A percentile compares a stretch with the other conserved stretches of the same genome.
These are phyloP conservation scores for Eurosta solidaginis DNA, from an alignment of 1,140 invertebrate species.

Conservation along the genomic window DNA sequence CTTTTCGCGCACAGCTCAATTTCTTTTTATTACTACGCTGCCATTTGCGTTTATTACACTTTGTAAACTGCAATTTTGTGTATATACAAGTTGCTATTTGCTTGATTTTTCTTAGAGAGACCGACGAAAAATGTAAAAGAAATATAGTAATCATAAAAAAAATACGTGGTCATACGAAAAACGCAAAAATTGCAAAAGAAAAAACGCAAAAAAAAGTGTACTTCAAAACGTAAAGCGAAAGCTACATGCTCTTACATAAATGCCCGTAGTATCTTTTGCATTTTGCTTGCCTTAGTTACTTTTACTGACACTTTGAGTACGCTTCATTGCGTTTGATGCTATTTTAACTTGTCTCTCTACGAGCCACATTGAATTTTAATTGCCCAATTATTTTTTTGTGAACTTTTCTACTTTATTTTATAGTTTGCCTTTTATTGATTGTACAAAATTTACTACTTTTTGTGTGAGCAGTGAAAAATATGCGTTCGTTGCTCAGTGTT, in stretches of 20 bases:
- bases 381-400: not conserved
- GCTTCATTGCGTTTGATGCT: not conserved
- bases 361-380: not conserved
- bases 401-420: not conserved
- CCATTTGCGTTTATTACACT: conserved; percentile 24
- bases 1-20: not conserved
- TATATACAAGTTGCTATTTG: conserved; percentile 18
- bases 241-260: not conserved
- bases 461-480: no score
- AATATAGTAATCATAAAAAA: not conserved
- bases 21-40: not conserved
- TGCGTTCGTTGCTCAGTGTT: no score
- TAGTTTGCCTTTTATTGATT: no score
- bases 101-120: not conserved
- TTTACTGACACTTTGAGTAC: not conserved
- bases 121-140: not conserved
- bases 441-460: not conserved
- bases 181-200: no score
- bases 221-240: not conserved
- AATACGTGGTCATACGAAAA: no score
- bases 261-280: not conserved
- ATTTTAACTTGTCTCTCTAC: not conserved
- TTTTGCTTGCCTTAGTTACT: not conserved
- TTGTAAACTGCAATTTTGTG: conserved; percentile 22
- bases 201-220: not conserved